Conservation (phyloP, 2,888 invertebrate species). For the Nipponacmea schrenckii region DNA sequence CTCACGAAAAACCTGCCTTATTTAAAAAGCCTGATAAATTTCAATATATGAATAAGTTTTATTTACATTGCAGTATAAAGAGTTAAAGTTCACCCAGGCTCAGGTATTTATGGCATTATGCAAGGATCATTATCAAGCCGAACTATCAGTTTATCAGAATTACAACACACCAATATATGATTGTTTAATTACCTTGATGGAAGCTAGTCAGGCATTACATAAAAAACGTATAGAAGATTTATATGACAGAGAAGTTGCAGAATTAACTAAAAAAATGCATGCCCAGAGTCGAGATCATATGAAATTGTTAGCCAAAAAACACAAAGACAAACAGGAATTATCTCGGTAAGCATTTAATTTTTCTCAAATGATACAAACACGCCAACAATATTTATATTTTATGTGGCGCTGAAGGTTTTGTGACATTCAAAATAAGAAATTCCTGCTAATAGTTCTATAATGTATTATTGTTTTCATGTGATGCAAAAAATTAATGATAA, state of each 20-base stretch:
- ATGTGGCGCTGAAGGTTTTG: neutral
- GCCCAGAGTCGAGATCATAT: constrained; percentile 87
- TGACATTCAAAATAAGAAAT: too few relatives aligned
- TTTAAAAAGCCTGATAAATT: too few relatives aligned
- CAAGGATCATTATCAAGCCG: constrained; percentile 77
- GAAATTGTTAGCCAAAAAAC: constrained; percentile 85
- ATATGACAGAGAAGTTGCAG: constrained; percentile 65
- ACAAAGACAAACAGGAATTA: constrained; percentile 89
- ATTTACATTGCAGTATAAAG: constrained; percentile 53
- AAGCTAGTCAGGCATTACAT: constrained; percentile 46
- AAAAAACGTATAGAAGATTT: constrained; percentile 69
- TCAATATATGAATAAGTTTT: too few relatives aligned
- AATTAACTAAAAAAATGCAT: constrained; percentile 80
- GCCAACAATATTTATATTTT: neutral
- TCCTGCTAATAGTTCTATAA: too few relatives aligned
- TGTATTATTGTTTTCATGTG: neutral
- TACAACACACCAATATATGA: constrained; percentile 79
- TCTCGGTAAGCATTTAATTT: constrained; percentile 68
- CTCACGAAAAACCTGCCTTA: too few relatives aligned
- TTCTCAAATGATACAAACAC: neutral
- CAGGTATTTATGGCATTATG: constrained; percentile 60
- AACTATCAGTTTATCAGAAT: constrained; percentile 82
- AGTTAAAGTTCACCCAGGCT: constrained; percentile 61
- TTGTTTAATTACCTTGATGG: constrained; percentile 45
- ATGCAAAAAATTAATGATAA: constrained; percentile 19